phyloP scores from a whole-genome alignment of 2,888 invertebrate genomes.

The Drosophila greeni region DNA sequence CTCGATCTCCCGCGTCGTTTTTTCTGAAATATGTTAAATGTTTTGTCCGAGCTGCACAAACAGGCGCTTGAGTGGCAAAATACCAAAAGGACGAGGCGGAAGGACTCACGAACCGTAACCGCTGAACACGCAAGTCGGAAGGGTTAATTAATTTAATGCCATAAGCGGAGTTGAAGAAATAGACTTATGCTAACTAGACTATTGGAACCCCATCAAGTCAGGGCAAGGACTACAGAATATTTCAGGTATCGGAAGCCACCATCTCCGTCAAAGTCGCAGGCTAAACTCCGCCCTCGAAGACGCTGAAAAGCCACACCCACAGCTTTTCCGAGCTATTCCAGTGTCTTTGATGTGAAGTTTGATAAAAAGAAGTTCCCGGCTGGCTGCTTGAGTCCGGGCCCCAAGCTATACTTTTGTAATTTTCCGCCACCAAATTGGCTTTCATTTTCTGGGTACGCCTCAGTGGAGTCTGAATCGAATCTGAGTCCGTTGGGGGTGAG shows the following conservation, averaged over 20 bases:
- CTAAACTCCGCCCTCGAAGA: conserved; percentile 40
- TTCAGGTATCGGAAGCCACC: conserved; percentile 9
- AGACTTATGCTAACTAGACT: conserved; percentile 25
- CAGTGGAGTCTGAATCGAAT: conserved; percentile 31
- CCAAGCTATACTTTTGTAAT: conserved; percentile 42
- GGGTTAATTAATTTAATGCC: conserved; percentile 74
- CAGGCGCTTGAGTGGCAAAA: conserved; percentile 46
- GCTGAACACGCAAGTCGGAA: conserved; percentile 68
- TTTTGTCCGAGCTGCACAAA: conserved; percentile 58
- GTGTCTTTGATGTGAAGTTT: conserved; percentile 62
- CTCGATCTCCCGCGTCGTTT: conserved; percentile 27
- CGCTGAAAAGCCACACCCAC: conserved; percentile 32
- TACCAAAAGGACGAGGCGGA: not conserved
- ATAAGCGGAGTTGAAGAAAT: not conserved
- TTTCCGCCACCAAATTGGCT: conserved; percentile 44
- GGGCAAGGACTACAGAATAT: not conserved
- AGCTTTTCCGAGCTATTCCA: conserved; percentile 1
- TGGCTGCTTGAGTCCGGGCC: conserved; percentile 44
- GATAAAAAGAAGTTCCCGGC: conserved; percentile 25
- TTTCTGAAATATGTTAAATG: conserved; percentile 64
- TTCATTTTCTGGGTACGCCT: conserved; percentile 34
- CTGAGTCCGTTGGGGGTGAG: not conserved
- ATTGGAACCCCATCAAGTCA: conserved; percentile 27
- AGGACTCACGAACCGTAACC: conserved; percentile 63
- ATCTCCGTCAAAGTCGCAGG: not conserved